Base-by-base conservation (phyloP, 92 coral and sea anemone genomes). In the Porites evermanni region DNA sequence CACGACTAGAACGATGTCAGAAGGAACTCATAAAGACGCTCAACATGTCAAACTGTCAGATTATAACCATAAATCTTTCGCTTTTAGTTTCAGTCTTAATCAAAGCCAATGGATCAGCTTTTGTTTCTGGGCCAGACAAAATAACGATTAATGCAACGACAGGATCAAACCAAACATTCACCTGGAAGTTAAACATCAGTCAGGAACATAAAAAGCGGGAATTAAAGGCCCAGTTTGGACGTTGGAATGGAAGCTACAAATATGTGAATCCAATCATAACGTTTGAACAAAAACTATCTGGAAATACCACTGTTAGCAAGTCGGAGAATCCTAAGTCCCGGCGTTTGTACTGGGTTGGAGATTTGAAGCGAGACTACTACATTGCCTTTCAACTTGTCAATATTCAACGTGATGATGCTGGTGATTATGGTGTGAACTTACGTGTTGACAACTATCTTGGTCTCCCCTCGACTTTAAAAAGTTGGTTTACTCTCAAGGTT, bases 321-420 rank as follows among this genome's bases (percentile, higher is more conserved):
- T 18, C 66, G 16, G 10, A 64, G 21, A 11, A 8, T 3, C 5
- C 21, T 7, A 64, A 75, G 6, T 51, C 52, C 10, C 64, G 64
- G 17, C 87, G 93, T 7, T 54, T 83, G 23, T 12, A 47, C 16
- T 87, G 90, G 90, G 58, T 21, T 47, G 93, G 93, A 44, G 74
- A 91, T 73, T 3, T 81, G 32, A 16, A 50, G 1, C 83, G 63
- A 2, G 69, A 23, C 4, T 44, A 52, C 29, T 52, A 20, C 9
- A 65, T 87, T 13, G 89, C 32, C 32, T 26, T 26, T 26, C 32
- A 26, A 26, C 32, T 26, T 26, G 32, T 26, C 32, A 26, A 26
- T 63, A 78, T 64, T 3, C 47, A 70, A 51, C 74, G 8, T 5
- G 0, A 51, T 17, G 91, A 88, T 70, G 56, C 75, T 12, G 47